Evolutionary conservation across 2,888 invertebrate genomes (phyloP), one percentile per base, ranked within the genome.

Genomic region (Lithophane leautieri): DNA sequence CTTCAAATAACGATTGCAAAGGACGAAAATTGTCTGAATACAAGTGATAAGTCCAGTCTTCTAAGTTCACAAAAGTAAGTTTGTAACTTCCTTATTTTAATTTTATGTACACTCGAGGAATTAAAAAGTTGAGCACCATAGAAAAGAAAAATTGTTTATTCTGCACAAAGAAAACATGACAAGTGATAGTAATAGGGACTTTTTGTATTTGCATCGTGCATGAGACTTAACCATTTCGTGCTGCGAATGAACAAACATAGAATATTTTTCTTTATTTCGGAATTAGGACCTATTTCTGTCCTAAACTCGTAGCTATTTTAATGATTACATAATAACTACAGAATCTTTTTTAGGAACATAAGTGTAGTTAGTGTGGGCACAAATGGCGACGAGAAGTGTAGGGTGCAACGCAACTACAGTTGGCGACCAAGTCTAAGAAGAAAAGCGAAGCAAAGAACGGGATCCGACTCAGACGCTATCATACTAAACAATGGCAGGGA

Each of bases 391-490:
- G 96, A 96, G 8, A 97, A 96, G 83, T 97, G 96, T 83, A 95
- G 97, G 87, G 97, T 97, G 42, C 97, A 97, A 85, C 95, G 98
- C 88, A 97, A 97, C 34, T 98, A 98, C 89, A 98, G 98, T 81
- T 98, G 98, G 98, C 97, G 98, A 78, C 97, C 98, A 70, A 98
- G 98, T 92, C 96, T 99, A 89, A 97, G 97, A 79, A 97, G 97
- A 86, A 98, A 97, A 84, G 93, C 90, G 73, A 97, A 97, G 88
- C 97, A 96, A 84, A 93, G 97, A 76, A 97, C 97, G 19, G 97
- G 97, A 0, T 97, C 97, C 0, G 96, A 96, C 83, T 97, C 97
- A 6, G 97, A 97, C 68, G 97, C 97, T 54, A 97, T 97, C n/a
- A 95, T 97, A 8, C 92, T 98, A 34, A 98, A 98, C 87, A 98